Conservation (phyloP, 2,888 invertebrate genomes). For the Xanthia togata region DNA sequence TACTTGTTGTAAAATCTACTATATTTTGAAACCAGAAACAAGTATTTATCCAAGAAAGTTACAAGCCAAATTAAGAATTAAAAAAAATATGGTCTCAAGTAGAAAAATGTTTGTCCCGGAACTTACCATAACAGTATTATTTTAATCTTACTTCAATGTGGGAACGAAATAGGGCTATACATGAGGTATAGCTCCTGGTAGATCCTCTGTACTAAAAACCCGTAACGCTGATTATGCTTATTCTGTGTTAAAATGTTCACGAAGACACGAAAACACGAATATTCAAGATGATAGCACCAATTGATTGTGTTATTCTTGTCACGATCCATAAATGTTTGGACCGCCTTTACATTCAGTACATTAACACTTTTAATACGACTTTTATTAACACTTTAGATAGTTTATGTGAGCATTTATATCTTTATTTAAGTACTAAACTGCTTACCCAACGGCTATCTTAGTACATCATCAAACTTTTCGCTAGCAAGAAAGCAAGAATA, state of each 20-base stretch:
- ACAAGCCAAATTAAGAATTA: background rate
- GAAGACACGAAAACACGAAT: too few species aligned
- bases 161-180: background rate
- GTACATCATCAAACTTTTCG: background rate
- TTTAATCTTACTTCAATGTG: background rate
- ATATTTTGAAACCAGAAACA: constrained; percentile 6
- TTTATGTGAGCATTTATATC: constrained; percentile 8
- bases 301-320: background rate
- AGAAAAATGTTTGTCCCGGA: background rate
- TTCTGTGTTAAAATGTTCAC: too few species aligned
- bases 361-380: constrained; percentile 1
- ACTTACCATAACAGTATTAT: background rate
- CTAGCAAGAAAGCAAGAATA: background rate
- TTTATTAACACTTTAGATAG: constrained; percentile 6
- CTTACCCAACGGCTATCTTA: background rate
- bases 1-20: too few species aligned
- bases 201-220: too few species aligned
- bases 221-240: too few species aligned
- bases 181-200: background rate
- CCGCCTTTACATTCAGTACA: background rate
- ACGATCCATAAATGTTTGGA: background rate
- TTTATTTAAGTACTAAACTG: constrained; percentile 5
- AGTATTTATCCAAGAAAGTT: background rate
- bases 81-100: background rate
- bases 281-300: too few species aligned